phyloP scores from a whole-genome alignment of 2,888 invertebrate genomes.

The Hirudinaria manillensis region DNA sequence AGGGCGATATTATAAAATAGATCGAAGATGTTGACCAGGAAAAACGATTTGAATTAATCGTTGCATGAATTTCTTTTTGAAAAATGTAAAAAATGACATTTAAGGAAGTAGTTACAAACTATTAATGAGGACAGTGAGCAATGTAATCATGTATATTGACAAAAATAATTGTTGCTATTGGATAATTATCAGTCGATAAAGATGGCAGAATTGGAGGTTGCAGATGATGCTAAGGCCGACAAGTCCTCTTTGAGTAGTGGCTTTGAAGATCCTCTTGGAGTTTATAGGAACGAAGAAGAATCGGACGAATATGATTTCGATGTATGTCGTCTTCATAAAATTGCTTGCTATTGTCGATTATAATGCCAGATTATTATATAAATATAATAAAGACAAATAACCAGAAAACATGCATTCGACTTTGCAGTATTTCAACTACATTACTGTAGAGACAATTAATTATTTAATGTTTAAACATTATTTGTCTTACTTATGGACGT shows the following conservation, averaged over 20 bases:
- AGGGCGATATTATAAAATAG: background rate
- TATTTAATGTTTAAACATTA: too few species aligned
- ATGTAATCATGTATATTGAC: background rate
- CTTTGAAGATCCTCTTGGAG: conserved; percentile 9
- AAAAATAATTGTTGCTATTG: background rate
- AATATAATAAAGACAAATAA: too few species aligned
- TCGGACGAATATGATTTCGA: conserved; percentile 37
- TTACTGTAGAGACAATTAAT: too few species aligned
- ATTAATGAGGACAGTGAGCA: background rate
- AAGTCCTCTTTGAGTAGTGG: background rate
- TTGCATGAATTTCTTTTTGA: too few species aligned
- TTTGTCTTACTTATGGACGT: too few species aligned
- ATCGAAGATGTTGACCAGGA: background rate
- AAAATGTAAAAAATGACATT: background rate
- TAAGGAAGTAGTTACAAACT: background rate
- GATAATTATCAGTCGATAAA: background rate
- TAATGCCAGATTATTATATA: too few species aligned
- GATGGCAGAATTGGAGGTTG: background rate
- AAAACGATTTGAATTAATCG: background rate
- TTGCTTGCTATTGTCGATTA: background rate
- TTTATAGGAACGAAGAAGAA: conserved; percentile 31
- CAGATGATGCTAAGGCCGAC: conserved; percentile 8
- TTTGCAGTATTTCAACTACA: too few species aligned
- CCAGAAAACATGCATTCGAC: too few species aligned
- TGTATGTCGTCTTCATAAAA: conserved; percentile 25